These are phyloP conservation scores for Chaetura pelagica DNA, from an alignment of 2,113 vertebrate species.

Conservation along the genomic window DNA sequence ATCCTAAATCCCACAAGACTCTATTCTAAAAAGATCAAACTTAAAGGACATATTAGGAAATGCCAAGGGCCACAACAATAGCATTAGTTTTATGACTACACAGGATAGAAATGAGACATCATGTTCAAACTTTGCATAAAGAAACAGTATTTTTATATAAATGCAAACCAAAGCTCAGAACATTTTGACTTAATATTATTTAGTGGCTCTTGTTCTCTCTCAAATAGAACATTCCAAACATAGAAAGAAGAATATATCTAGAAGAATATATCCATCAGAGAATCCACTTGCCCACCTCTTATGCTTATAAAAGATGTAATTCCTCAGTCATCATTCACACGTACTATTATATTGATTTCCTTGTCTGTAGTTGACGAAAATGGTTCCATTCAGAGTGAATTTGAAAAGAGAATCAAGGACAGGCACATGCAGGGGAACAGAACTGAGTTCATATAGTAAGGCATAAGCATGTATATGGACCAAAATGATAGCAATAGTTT, in stretches of 20 bases:
- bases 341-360: neutral
- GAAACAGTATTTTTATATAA: neutral
- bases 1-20: neutral
- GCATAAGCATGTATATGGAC: neutral
- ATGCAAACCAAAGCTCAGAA: neutral
- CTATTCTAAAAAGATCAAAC: neutral
- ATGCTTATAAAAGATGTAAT: constrained; percentile 4
- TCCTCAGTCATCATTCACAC: neutral
- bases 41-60: neutral
- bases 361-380: neutral
- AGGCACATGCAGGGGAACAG: neutral
- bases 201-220: constrained; percentile 11
- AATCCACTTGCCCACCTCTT: neutral
- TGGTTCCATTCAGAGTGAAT: neutral
- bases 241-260: constrained; percentile 19
- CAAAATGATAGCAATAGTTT: neutral
- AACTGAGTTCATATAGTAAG: neutral
- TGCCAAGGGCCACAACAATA: neutral
- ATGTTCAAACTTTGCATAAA: neutral
- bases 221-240: constrained; percentile 8
- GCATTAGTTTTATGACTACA: neutral
- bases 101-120: constrained; percentile 23
- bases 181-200: constrained; percentile 5
- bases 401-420: neutral
- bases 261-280: constrained; percentile 3